Evolutionary conservation across 1,140 invertebrate species (phyloP), one percentile per base, ranked within the genome.

Genomic region (Solenopsis invicta): DNA sequence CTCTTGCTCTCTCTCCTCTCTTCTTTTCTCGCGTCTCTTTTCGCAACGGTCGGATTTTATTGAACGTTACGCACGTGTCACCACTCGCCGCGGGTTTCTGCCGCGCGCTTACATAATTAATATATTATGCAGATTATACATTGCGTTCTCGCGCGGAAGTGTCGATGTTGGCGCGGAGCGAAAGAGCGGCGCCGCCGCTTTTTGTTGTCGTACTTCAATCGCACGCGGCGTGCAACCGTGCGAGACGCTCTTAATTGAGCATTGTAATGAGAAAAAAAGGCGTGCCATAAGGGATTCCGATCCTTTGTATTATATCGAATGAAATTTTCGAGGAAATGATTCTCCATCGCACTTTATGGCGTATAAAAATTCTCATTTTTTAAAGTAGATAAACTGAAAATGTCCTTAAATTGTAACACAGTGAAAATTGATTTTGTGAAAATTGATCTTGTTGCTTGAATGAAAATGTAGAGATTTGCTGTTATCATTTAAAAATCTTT

Each of bases 41-140:
- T 48, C 37, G 16, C 61, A 50, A 37, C 61, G 62, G 21, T 45
- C 2, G 13, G 34, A 56, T 56, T 71, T 81, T 56, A 81, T 71
- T 37, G 9, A 56, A 6, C 50, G 52, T 81, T 81, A 52, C 62
- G 77, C 77, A 61, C 61, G 34, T 67, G 78, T 81, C 78, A 71
- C 34, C 52, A 41, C 52, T 41, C 29, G 29, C 52, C 48, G 48
- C 37, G 9, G 37, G 4, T 41, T 24, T 48, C 9, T 24, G 37
- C 18, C 75, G 18, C 24, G 54, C 67, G 54, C 54, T 84, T 84
- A 84, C 54, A 18, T 84, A 84, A 84, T 48, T 56, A 84, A 61
- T 74, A 75, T 61, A 61, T 84, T 74, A 84, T 75, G 80, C n/a
- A 41, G 37, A 59, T 71, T 81, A 81, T 45, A 71, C 6, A n/a